A percentile compares a stretch with the other conserved stretches of the same genome.
Conservation (phyloP, 2,888 invertebrate genomes). For the Incurvaria masculella region DNA sequence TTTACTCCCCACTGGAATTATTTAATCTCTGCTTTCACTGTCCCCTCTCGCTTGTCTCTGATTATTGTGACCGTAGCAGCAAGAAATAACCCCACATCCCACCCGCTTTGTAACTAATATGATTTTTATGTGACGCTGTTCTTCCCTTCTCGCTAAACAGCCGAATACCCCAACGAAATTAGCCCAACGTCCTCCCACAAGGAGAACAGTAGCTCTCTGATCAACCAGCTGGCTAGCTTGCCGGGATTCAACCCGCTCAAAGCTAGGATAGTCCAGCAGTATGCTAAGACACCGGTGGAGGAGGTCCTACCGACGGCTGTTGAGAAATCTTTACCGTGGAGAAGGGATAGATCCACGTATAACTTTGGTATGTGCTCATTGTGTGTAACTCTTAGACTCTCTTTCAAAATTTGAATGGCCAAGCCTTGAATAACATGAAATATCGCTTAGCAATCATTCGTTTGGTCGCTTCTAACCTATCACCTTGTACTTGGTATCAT, state of each 20-base stretch:
- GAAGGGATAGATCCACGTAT: constrained; percentile 70
- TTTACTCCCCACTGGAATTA: no score
- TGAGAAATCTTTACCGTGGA: constrained; percentile 84
- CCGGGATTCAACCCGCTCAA: constrained; percentile 67
- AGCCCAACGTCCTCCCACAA: constrained; percentile 56
- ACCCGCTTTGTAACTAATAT: background rate
- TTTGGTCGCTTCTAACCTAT: no score
- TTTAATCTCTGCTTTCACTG: no score
- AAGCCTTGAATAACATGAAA: no score
- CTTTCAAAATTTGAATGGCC: background rate
- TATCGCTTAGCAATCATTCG: no score
- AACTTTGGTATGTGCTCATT: constrained; percentile 62
- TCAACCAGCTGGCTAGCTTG: constrained; percentile 66
- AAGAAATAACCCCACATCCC: no score
- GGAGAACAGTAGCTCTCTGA: constrained; percentile 67
- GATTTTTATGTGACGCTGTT: constrained; percentile 48
- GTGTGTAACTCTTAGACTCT: background rate
- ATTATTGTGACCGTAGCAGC: no score
- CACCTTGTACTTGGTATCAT: no score
- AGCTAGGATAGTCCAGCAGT: constrained; percentile 67
- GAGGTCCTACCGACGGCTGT: constrained; percentile 70
- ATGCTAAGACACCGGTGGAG: constrained; percentile 56
- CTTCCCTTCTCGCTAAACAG: constrained; percentile 52
- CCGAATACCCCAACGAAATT: constrained; percentile 48
- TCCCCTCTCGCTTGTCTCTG: no score